phyloP scores from a whole-genome alignment of 2,113 vertebrate species.

The Anser cygnoides region DNA sequence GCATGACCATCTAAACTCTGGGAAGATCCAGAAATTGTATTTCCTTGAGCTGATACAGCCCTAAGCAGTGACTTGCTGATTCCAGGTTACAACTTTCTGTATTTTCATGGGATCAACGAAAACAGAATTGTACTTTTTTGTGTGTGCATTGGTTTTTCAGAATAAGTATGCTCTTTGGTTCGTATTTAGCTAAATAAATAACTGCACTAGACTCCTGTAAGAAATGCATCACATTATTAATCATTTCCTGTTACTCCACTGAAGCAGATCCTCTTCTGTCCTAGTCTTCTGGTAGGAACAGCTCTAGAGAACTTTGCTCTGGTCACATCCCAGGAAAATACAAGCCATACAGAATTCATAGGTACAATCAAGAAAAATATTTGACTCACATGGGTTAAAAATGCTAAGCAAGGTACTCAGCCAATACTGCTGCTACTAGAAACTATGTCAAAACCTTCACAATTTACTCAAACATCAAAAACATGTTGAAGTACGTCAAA shows the following conservation, averaged over 20 bases:
- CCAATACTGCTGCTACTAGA: not conserved
- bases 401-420: not conserved
- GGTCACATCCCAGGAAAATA: not conserved
- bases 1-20: not conserved
- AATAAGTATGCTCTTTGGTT: not conserved
- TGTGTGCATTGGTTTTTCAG: not conserved
- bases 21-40: not conserved
- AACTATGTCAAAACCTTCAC: not conserved
- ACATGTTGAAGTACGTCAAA: not conserved
- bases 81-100: not conserved
- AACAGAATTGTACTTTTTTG: not conserved
- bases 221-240: not conserved
- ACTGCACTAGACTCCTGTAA: not conserved
- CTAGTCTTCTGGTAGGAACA: not conserved
- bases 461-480: not conserved
- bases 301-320: slow-evolving; percentile 21
- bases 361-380: not conserved
- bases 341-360: not conserved
- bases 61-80: not conserved
- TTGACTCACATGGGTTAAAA: not conserved
- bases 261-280: not conserved
- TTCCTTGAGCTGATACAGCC: not conserved
- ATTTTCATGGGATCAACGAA: not conserved
- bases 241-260: not conserved
- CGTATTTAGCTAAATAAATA: not conserved